Evolutionary conservation across 2,888 invertebrate genomes (phyloP).

Genomic region (Ctena decussata): DNA sequence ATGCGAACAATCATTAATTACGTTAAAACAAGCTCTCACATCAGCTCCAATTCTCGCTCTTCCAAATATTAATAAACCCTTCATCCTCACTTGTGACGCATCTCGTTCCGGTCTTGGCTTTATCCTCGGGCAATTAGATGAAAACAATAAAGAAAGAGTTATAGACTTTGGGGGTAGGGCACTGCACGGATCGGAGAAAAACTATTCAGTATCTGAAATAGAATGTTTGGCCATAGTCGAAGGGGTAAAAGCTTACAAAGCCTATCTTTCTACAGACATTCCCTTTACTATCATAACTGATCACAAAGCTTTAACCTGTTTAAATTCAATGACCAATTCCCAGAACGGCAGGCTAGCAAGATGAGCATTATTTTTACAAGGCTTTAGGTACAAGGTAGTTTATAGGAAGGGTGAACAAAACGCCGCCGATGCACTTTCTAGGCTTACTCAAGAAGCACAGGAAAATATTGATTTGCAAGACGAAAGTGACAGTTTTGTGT

Average conservation of each 20-base stretch:
- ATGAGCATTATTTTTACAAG: slow-evolving; percentile 48
- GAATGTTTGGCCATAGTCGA: slow-evolving; percentile 27
- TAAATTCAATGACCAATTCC: slow-evolving; percentile 25
- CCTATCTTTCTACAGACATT: slow-evolving; percentile 10
- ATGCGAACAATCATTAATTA: too few species aligned
- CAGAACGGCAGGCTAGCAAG: slow-evolving; percentile 46
- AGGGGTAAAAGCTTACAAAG: slow-evolving; percentile 16
- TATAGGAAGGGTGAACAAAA: slow-evolving; percentile 34
- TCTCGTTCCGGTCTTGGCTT: slow-evolving; percentile 53
- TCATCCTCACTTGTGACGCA: slow-evolving; percentile 62
- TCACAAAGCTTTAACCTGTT: slow-evolving; percentile 46
- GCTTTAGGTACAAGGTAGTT: slow-evolving; percentile 40
- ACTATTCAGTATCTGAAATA: slow-evolving; percentile 19
- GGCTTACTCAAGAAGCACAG: not conserved
- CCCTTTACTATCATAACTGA: too few species aligned
- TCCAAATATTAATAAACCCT: slow-evolving; percentile 51
- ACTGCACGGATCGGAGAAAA: slow-evolving; percentile 86
- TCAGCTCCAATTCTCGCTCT: slow-evolving; percentile 62
- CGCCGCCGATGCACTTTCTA: too few species aligned
- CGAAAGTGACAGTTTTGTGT: too few species aligned
- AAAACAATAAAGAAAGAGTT: slow-evolving; percentile 49
- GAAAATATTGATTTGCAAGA: not conserved
- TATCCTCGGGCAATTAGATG: slow-evolving; percentile 58
- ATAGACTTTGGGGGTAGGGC: slow-evolving; percentile 56
- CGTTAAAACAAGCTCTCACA: slow-evolving; percentile 50